Evolutionary conservation across 2,113 vertebrate species (phyloP).

Genomic region (Erpornis zantholeuca): DNA sequence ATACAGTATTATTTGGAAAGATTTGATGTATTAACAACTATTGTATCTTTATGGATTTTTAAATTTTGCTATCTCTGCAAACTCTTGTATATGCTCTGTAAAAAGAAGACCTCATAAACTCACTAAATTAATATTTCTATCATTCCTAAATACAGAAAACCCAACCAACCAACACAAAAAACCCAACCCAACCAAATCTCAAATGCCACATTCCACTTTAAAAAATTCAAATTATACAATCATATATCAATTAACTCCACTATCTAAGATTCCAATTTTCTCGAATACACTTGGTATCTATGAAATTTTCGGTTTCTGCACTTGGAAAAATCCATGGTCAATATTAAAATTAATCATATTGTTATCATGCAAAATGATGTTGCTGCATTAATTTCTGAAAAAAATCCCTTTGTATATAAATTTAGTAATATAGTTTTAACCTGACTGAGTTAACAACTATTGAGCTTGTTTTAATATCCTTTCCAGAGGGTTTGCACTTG

Average conservation of each 20-base stretch:
- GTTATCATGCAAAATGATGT: background rate
- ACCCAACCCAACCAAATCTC: accelerated
- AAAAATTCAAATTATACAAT: background rate
- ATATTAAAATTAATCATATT: background rate
- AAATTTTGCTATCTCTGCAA: background rate
- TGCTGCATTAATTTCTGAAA: background rate
- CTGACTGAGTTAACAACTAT: background rate
- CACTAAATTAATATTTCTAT: background rate
- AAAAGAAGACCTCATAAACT: background rate
- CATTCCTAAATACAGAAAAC: background rate
- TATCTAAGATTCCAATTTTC: background rate
- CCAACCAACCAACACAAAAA: background rate
- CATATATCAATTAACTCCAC: background rate
- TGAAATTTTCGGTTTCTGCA: background rate
- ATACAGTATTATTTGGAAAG: background rate
- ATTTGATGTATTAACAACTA: background rate
- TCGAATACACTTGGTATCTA: background rate
- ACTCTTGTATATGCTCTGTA: background rate
- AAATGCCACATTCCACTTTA: background rate
- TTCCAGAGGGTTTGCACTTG: background rate
- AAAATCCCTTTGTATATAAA: background rate
- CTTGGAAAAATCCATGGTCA: background rate
- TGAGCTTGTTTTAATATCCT: background rate
- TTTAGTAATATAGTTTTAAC: background rate
- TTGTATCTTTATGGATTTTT: background rate